A percentile compares a stretch with the other conserved stretches of the same genome.
Evolutionary conservation across 2,113 vertebrate species (phyloP).

Genomic region (Herpailurus yagouaroundi): DNA sequence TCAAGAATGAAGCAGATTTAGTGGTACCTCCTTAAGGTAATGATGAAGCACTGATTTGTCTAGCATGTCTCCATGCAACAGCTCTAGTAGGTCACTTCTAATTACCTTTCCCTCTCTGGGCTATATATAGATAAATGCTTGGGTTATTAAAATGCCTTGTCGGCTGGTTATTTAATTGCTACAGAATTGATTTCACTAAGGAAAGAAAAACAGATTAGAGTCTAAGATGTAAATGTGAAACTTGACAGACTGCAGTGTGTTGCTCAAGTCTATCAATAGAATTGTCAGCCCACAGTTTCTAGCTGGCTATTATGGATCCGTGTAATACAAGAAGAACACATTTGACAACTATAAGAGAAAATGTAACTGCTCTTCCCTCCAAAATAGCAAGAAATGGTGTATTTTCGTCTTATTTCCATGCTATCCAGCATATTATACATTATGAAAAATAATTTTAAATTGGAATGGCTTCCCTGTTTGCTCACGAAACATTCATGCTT

Average conservation of each 20-base stretch:
- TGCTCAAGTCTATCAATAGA: conserved; percentile 75
- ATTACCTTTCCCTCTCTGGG: conserved; percentile 59
- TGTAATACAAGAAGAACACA: conserved; percentile 28
- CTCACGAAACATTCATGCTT: conserved; percentile 27
- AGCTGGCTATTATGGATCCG: conserved; percentile 26
- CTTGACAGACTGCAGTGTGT: conserved; percentile 71
- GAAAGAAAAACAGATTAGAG: conserved; percentile 68
- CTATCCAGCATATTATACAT: background rate
- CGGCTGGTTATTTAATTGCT: conserved; percentile 75
- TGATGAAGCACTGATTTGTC: conserved; percentile 42
- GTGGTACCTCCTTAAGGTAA: conserved; percentile 41
- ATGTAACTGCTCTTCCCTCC: conserved; percentile 41
- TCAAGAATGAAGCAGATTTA: conserved; percentile 12
- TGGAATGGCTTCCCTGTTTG: conserved; percentile 25
- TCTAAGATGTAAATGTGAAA: conserved; percentile 72
- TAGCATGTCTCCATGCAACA: background rate
- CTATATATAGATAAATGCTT: conserved; percentile 65
- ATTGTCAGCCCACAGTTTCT: conserved; percentile 66
- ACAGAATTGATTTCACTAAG: conserved; percentile 64
- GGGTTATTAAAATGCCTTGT: conserved; percentile 62
- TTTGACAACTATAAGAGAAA: conserved; percentile 55
- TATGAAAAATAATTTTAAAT: conserved; percentile 6
- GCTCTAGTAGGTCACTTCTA: conserved; percentile 59
- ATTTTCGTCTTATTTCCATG: conserved; percentile 41
- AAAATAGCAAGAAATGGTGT: conserved; percentile 15